Evolutionary conservation across 2,797 vertebrate genomes (phyloP).

Genomic region (Malacoraja senta): DNA sequence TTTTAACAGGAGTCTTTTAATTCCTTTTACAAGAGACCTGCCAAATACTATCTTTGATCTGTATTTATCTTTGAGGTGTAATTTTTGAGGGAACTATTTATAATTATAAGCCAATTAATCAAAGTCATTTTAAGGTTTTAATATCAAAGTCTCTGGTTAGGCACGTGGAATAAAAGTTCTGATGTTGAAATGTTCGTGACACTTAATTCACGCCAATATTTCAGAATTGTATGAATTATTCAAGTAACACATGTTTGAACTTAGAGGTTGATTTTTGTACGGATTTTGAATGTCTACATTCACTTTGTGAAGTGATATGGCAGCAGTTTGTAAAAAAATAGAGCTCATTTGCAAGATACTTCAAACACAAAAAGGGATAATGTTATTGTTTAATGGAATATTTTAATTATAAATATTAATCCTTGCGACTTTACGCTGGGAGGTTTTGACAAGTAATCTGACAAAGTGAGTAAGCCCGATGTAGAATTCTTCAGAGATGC

Average conservation of each 20-base stretch:
- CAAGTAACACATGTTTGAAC: slow-evolving; percentile 4
- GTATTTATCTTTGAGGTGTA: slow-evolving; percentile 8
- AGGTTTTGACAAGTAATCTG: background rate
- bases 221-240: background rate
- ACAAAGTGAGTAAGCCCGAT: too few species aligned
- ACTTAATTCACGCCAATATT: background rate
- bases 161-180: background rate
- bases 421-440: background rate
- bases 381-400: slow-evolving; percentile 1
- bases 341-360: background rate
- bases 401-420: slow-evolving; percentile 6
- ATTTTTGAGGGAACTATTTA: background rate
- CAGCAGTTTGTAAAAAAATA: background rate
- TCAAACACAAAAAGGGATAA: background rate
- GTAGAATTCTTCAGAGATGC: background rate
- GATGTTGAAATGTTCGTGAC: background rate
- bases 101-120: background rate
- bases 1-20: background rate
- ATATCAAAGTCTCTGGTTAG: background rate
- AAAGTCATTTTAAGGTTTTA: slow-evolving; percentile 3
- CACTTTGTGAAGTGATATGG: background rate
- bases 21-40: background rate
- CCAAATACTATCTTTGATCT: slow-evolving; percentile 16
- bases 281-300: background rate
- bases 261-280: background rate